Evolutionary conservation across 2,113 vertebrate genomes (phyloP).

Genomic region (Muntiacus reevesi): DNA sequence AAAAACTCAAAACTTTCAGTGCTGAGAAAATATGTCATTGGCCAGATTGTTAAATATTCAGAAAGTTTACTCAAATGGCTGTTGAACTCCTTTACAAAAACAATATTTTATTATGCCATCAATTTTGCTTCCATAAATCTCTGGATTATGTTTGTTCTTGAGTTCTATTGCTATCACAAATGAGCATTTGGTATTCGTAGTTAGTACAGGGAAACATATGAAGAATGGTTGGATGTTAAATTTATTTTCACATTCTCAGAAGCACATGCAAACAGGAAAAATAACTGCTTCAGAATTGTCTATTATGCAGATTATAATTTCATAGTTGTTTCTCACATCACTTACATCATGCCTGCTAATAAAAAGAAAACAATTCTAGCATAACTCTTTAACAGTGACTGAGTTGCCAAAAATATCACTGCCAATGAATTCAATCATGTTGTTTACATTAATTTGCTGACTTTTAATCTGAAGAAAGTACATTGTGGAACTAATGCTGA

Average conservation of each 20-base stretch:
- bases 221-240: background rate
- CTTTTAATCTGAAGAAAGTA: slow-evolving; percentile 76
- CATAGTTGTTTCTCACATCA: slow-evolving; percentile 30
- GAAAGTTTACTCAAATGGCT: background rate
- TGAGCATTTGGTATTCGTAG: background rate
- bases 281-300: background rate
- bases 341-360: background rate
- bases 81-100: background rate
- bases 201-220: background rate
- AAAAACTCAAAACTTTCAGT: background rate
- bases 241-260: slow-evolving; percentile 41
- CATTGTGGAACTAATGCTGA: slow-evolving; percentile 78
- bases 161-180: background rate
- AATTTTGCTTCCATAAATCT: background rate
- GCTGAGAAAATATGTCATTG: background rate
- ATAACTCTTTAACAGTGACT: background rate
- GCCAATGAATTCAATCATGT: slow-evolving; percentile 70
- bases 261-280: slow-evolving; percentile 41
- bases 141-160: background rate
- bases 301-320: slow-evolving; percentile 49
- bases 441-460: slow-evolving; percentile 75
- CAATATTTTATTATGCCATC: background rate
- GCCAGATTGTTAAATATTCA: background rate
- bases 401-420: slow-evolving; percentile 49
- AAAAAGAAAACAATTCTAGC: slow-evolving; percentile 28